These are phyloP conservation scores for Pantherophis guttatus DNA, from an alignment of 2,113 vertebrate species.

Conservation along the genomic window DNA sequence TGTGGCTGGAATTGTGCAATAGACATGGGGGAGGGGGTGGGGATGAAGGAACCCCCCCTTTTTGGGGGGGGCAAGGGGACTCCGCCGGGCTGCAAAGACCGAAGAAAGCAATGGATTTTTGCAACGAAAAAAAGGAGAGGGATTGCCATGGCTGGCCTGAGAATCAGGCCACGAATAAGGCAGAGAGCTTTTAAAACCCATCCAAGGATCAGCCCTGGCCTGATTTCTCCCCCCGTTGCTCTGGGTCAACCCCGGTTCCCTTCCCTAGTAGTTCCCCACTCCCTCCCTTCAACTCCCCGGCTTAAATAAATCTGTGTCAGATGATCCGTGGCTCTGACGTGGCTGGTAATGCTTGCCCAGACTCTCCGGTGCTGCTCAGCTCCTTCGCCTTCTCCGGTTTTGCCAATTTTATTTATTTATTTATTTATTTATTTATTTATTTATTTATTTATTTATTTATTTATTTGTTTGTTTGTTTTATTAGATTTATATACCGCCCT, in stretches of 20 bases:
- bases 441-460: no score
- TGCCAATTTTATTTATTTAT: no score
- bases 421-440: no score
- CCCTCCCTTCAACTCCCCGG: rapidly evolving
- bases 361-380: no score
- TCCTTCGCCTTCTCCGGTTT: not conserved
- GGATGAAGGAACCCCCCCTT: not conserved
- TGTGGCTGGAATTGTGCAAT: not conserved
- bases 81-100: not conserved
- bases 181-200: not conserved
- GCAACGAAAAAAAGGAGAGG: no score
- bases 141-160: not conserved
- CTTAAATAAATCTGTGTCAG: not conserved
- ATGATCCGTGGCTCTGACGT: not conserved
- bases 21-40: not conserved
- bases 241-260: not conserved
- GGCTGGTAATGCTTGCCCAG: not conserved
- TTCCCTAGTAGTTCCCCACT: not conserved
- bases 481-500: no score
- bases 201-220: not conserved
- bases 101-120: not conserved
- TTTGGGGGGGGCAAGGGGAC: not conserved
- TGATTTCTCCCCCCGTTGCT: not conserved
- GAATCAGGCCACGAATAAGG: not conserved
- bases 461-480: no score